phyloP scores from a whole-genome alignment of 2,113 vertebrate species.

The Tetrax tetrax region DNA sequence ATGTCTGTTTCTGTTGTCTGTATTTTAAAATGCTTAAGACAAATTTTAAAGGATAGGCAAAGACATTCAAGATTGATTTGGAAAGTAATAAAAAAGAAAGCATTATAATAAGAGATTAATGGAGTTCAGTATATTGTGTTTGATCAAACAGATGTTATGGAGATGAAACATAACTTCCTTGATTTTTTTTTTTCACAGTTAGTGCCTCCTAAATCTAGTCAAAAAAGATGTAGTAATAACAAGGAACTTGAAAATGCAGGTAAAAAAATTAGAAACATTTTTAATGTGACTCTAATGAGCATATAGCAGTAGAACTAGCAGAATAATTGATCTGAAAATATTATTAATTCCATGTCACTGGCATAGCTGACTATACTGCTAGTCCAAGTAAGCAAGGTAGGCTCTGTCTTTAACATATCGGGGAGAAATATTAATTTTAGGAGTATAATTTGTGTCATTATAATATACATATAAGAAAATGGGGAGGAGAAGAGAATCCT shows the following conservation, averaged over 20 bases:
- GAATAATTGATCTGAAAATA: background rate
- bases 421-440: background rate
- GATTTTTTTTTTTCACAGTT: background rate
- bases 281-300: background rate
- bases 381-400: background rate
- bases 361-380: background rate
- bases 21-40: background rate
- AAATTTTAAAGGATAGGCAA: background rate
- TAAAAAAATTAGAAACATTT: background rate
- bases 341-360: background rate
- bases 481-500: background rate
- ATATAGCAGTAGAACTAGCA: background rate
- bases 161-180: background rate
- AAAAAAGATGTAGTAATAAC: background rate
- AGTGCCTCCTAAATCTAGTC: background rate
- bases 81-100: background rate
- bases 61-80: background rate
- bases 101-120: background rate
- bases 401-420: background rate
- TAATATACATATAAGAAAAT: background rate
- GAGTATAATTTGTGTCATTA: background rate
- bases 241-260: background rate
- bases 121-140: background rate
- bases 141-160: background rate
- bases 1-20: fast-evolving